Evolutionary conservation across 1,140 invertebrate genomes (phyloP).

Genomic region (Pristionchus pacificus): DNA sequence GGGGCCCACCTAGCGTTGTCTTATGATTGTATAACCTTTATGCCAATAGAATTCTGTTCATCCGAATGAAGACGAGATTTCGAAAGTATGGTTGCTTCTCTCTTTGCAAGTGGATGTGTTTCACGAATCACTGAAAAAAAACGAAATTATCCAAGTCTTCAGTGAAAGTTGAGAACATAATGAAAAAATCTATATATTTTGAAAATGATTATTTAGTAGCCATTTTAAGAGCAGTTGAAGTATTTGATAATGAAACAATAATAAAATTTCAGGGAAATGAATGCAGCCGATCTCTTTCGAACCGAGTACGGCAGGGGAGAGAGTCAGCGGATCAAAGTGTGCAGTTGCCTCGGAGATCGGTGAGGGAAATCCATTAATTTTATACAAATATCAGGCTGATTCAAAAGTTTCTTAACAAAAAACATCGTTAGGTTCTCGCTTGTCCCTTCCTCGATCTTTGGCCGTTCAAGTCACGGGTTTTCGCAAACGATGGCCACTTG

Average conservation of each 20-base stretch:
- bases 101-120: no score
- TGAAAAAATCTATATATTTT: not conserved
- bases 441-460: no score
- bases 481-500: no score
- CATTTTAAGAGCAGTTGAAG: not conserved
- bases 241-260: not conserved
- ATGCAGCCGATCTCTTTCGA: conserved; percentile 35
- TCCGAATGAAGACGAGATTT: not conserved
- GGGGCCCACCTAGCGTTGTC: no score
- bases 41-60: not conserved
- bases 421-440: no score
- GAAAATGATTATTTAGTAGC: not conserved
- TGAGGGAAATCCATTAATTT: conserved; percentile 16
- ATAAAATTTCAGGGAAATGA: conserved; percentile 26
- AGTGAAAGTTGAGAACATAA: no score
- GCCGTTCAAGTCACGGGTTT: no score
- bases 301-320: conserved; percentile 20
- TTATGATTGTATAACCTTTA: not conserved
- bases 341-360: conserved; percentile 38
- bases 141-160: not conserved
- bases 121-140: not conserved
- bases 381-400: no score
- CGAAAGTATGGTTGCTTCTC: not conserved
- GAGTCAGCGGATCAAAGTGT: conserved; percentile 31
- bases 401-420: no score